Evolutionary conservation across 2,888 invertebrate genomes (phyloP).

Genomic region (Limenitis camilla): DNA sequence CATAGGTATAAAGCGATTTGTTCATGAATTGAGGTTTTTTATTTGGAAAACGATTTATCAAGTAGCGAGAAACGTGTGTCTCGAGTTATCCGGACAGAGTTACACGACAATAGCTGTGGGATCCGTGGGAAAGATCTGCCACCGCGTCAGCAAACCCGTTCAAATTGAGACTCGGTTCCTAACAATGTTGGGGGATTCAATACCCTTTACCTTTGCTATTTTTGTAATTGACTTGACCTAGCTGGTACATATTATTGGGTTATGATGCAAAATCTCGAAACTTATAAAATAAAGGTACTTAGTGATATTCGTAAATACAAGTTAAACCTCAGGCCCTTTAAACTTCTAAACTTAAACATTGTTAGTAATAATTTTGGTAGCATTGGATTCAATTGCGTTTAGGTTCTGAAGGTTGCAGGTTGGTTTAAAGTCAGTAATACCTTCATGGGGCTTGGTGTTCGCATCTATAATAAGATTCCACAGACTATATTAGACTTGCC

Average conservation of each 20-base stretch:
- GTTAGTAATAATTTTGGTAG: too few relatives aligned
- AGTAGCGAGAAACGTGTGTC: conserved; percentile 41
- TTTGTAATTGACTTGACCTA: too few relatives aligned
- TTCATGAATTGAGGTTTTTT: conserved; percentile 22
- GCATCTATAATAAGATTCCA: too few relatives aligned
- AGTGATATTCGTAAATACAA: background rate
- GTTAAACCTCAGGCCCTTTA: background rate
- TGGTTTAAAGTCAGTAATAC: too few relatives aligned
- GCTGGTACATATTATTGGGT: too few relatives aligned
- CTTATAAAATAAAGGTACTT: background rate
- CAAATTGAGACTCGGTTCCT: conserved; percentile 28
- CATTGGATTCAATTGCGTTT: too few relatives aligned
- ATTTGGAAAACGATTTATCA: conserved; percentile 49
- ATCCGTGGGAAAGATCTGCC: conserved; percentile 35
- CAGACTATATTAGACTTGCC: too few relatives aligned
- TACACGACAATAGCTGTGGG: conserved; percentile 43
- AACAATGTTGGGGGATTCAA: conserved; percentile 11
- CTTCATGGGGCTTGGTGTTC: too few relatives aligned
- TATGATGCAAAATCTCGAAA: too few relatives aligned
- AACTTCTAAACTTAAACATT: too few relatives aligned
- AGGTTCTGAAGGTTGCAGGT: too few relatives aligned
- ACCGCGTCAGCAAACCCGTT: conserved; percentile 49
- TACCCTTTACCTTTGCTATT: background rate
- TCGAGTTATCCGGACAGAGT: conserved; percentile 37
- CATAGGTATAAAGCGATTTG: conserved; percentile 23